Base-by-base conservation (phyloP, 2,888 invertebrate genomes). In the Candidula unifasciata region DNA sequence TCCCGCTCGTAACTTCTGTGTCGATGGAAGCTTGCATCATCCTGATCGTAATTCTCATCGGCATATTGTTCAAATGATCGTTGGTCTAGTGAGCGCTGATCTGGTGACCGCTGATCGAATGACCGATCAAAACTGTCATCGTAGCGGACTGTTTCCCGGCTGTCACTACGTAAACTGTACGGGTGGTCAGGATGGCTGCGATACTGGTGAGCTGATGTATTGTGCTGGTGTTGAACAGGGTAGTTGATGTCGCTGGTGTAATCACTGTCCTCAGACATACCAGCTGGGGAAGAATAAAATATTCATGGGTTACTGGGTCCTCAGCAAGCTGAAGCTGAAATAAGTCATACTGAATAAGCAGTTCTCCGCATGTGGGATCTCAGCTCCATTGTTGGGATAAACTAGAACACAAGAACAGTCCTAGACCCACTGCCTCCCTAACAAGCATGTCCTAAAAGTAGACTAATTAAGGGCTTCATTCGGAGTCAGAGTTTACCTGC, bases 231-330 rank as follows among this genome's bases (percentile, higher is more conserved):
- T 86, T 92, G 93, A 78, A 93, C 90, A 81, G 98, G 98, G 95
- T 97, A 98, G 95, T 98, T 98, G 92, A 98, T 96, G 94, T 98
- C 98, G 87, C 97, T 97, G 87, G 98, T 98, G 95, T 98, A 98
- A 95, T 98, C 98, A 90, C 97, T 97, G 94, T 98, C 98, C 94
- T 98, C 98, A 79, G 98, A 98, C 94, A 98, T 97, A 86, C 98
- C 92, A 80, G 93, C 93, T 93, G 88, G n/a, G 89, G 16, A 64
- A 37, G 60, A n/a, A 5, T 60, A 21, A 60, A 10, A 10, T 44
- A 44, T 44, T 44, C 10, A 44, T 6, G 44, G 10, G 44, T 44
- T 10, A 44, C 44, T 44, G 5, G 44, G 44, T 44, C 10, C 44
- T 44, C 3, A 44, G 44, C 44, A 44, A 44, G 44, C 44, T 44